A percentile compares a stretch with the other conserved stretches of the same genome.
phyloP scores from a whole-genome alignment of 2,113 vertebrate genomes.

The Colistium nudipinnis region DNA sequence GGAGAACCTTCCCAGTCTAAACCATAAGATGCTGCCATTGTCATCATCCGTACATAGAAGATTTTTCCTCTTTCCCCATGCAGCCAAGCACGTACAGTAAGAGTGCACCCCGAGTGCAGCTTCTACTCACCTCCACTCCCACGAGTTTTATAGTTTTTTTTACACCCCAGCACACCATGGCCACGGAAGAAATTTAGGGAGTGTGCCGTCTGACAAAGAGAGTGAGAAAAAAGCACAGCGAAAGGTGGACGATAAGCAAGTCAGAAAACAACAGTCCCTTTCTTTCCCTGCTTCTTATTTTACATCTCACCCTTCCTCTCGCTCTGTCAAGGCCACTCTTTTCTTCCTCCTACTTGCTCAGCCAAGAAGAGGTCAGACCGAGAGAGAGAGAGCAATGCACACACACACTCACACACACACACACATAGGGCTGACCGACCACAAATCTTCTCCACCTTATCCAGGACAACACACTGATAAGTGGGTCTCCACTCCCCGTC shows the following conservation, averaged over 20 bases:
- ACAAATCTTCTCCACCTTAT: slow-evolving; percentile 77
- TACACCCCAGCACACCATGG: slow-evolving; percentile 64
- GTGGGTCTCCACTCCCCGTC: slow-evolving; percentile 78
- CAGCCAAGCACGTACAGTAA: neutral
- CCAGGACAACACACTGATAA: slow-evolving; percentile 80
- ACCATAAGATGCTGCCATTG: neutral
- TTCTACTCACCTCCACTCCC: slow-evolving; percentile 13
- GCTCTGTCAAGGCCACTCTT: slow-evolving; percentile 79
- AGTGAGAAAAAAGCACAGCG: slow-evolving; percentile 57
- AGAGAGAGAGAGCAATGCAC: slow-evolving; percentile 34
- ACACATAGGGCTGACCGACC: slow-evolving; percentile 47
- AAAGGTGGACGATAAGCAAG: slow-evolving; percentile 46
- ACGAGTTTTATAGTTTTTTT: slow-evolving; percentile 47
- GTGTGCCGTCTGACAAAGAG: slow-evolving; percentile 66
- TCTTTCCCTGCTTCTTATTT: slow-evolving; percentile 58
- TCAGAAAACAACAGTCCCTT: slow-evolving; percentile 66
- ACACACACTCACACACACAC: slow-evolving; percentile 37
- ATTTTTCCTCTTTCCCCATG: neutral
- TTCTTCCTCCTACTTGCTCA: slow-evolving; percentile 75
- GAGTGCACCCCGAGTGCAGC: slow-evolving; percentile 13
- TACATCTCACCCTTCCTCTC: slow-evolving; percentile 63
- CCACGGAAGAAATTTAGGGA: slow-evolving; percentile 69
- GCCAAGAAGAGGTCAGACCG: slow-evolving; percentile 68
- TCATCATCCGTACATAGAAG: neutral
- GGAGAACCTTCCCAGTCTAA: neutral